Evolutionary conservation across 1,140 invertebrate species (phyloP).

Genomic region (Polyergus mexicanus): DNA sequence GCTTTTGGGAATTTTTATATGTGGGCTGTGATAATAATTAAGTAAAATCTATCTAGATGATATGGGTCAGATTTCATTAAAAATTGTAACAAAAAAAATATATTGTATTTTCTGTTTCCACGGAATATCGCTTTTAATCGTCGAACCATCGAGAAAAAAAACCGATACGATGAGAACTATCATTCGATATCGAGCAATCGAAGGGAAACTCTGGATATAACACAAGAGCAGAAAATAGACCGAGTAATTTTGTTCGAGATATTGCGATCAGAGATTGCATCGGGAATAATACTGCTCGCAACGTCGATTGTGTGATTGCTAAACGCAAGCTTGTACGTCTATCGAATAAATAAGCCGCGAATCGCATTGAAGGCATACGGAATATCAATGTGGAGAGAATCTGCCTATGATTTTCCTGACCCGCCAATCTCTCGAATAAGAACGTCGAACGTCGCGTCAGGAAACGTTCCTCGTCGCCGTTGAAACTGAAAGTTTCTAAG

Average conservation of each 20-base stretch:
- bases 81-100: not conserved
- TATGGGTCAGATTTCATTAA: not conserved
- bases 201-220: conserved; percentile 25
- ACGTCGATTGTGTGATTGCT: conserved; percentile 16
- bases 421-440: conserved; percentile 22
- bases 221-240: conserved; percentile 6
- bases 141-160: conserved; percentile 31
- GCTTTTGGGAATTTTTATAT: not conserved
- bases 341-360: conserved; percentile 26
- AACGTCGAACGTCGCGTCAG: conserved; percentile 49
- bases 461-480: conserved; percentile 61
- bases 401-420: conserved; percentile 3
- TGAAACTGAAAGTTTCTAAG: conserved; percentile 63
- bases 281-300: conserved; percentile 35
- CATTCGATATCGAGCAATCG: conserved; percentile 43
- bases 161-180: conserved; percentile 38
- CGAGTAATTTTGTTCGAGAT: conserved; percentile 47
- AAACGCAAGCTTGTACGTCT: conserved; percentile 23
- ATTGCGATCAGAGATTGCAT: conserved; percentile 53
- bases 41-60: not conserved
- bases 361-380: not conserved
- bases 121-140: conserved; percentile 16
- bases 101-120: conserved; percentile 9
- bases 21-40: not conserved
- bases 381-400: conserved; percentile 30